Evolutionary conservation across 1,140 invertebrate species (phyloP), one percentile per base, ranked within the genome.

Genomic region (Drosophila willistoni): DNA sequence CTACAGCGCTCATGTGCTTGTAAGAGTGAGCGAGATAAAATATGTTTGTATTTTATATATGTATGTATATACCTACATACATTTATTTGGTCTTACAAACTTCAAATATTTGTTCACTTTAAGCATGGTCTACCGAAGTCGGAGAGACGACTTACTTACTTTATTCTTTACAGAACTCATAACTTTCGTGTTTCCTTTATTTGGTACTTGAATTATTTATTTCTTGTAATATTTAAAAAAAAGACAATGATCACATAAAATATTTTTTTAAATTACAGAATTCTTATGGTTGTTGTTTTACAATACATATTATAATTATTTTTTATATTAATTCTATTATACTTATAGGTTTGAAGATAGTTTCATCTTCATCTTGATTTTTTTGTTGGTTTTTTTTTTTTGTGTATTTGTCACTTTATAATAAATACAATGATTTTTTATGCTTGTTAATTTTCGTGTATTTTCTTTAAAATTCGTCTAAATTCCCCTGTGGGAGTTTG

Each of bases 181-280:
- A 57, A 63, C 68, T 77, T 77, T 59, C 79, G 62, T 86, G 77
- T 87, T 87, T 79, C 68, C 76, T 87, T 86, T 87, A 86, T 86
- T 86, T 87, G 71, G 71, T 86, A 86, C 87, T 87, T 75, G 79
- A 86, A 86, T 86, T 86, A 86, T 86, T 86, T 86, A 86, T 87
- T 86, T 86, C 79, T 86, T 83, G 83, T 86, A 86, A 86, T 86
- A 86, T 86, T 82, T 79, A 86, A 87, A 86, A 85, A 86, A 86
- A 86, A 81, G 77, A 87, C 84, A 87, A 87, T 87, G 84, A 87
- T 87, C 84, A 87, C 84, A 87, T 87, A 87, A 87, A 87, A 87
- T 89, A 89, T 89, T 84, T 89, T 84, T 73, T 73, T 89, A 89
- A 89, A 89, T 89, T 87, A 87, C 83, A 89, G 81, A 89, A 87